A percentile compares a stretch with the other conserved stretches of the same genome.
Conservation (phyloP, 2,797 vertebrate species). For the Syndactyla subalaris region DNA sequence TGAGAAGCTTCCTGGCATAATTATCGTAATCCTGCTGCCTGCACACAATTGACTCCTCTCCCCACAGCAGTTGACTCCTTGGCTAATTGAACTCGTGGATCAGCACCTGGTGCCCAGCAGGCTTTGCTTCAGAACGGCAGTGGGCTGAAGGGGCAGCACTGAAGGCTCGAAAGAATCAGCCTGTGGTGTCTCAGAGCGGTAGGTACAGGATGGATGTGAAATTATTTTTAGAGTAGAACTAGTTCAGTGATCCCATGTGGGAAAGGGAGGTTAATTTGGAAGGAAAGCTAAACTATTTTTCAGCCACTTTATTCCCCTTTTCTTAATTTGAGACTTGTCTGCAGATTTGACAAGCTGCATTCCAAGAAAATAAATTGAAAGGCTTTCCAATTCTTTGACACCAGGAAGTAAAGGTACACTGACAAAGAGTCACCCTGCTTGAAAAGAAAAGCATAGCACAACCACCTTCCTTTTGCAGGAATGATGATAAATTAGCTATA, state of each 20-base stretch:
- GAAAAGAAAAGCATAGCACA: slow-evolving; percentile 55
- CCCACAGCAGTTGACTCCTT: slow-evolving; percentile 30
- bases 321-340: slow-evolving; percentile 29
- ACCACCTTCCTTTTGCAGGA: slow-evolving; percentile 33
- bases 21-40: slow-evolving; percentile 12
- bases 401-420: neutral
- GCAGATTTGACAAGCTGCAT: neutral
- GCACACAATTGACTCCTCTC: slow-evolving; percentile 41
- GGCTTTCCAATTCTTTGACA: slow-evolving; percentile 12
- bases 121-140: neutral
- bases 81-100: neutral
- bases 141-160: slow-evolving; percentile 19
- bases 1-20: slow-evolving; percentile 47
- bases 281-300: slow-evolving; percentile 21
- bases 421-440: slow-evolving; percentile 7
- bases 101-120: slow-evolving; percentile 50
- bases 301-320: neutral
- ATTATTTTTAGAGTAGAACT: slow-evolving; percentile 55
- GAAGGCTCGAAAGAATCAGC: neutral
- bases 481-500: slow-evolving; percentile 7
- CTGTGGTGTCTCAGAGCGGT: neutral
- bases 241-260: slow-evolving; percentile 36
- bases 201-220: neutral
- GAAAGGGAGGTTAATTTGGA: slow-evolving; percentile 14
- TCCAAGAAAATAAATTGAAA: neutral